Percentiles rank a stretch among this genome's conserved stretches.
phyloP scores from a whole-genome alignment of 1,140 invertebrate species.

The Tribolium castaneum region DNA sequence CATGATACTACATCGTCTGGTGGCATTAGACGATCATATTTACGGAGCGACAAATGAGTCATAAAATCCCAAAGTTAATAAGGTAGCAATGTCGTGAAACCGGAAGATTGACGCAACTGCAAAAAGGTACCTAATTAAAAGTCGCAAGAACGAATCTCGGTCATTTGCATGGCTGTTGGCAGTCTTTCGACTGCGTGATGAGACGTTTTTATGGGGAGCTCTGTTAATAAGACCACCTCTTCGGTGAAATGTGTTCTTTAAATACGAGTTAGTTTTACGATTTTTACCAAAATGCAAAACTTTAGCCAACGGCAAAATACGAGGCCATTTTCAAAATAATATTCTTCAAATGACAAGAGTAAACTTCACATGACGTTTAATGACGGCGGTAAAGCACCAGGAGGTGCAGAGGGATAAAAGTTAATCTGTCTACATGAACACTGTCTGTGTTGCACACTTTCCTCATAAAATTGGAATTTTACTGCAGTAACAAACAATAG shows the following conservation, averaged over 20 bases:
- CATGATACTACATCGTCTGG: not conserved
- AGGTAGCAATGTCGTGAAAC: constrained; percentile 26
- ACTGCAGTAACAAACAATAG: not conserved
- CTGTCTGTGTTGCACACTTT: not conserved
- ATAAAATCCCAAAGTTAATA: constrained; percentile 35
- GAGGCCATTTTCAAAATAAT: not conserved
- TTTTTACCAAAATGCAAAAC: not conserved
- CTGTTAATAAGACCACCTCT: constrained; percentile 46
- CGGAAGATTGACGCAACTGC: constrained; percentile 31
- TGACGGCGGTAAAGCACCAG: not conserved
- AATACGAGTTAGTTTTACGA: constrained; percentile 45
- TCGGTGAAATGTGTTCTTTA: constrained; percentile 2
- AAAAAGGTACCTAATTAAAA: constrained; percentile 43
- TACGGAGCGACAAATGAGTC: constrained; percentile 14
- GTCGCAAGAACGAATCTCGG: constrained; percentile 38
- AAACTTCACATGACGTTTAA: not conserved
- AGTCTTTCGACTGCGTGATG: constrained; percentile 37
- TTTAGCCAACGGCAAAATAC: not conserved
- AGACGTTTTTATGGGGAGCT: constrained; percentile 47
- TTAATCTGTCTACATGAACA: not conserved
- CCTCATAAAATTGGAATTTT: not conserved
- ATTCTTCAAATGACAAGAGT: not conserved
- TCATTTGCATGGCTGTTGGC: constrained; percentile 42
- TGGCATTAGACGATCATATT: not conserved
- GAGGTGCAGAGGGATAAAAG: not conserved